Conservation (phyloP, 2,888 invertebrate genomes). For the Archips xylosteana region DNA sequence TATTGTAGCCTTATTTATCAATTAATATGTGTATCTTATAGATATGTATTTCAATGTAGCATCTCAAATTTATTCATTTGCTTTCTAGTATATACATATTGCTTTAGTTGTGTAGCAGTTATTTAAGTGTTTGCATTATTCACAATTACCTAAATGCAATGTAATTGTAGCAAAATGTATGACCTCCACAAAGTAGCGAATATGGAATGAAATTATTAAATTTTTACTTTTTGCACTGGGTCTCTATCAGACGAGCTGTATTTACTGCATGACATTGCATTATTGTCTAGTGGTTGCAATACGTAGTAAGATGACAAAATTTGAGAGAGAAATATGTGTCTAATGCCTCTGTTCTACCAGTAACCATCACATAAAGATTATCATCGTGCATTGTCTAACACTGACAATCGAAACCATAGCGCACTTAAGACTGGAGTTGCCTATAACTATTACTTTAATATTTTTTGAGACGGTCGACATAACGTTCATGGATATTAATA, state of each 20-base stretch:
- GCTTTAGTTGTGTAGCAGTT: background rate
- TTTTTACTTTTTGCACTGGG: conserved; percentile 60
- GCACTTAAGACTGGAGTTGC: too few species aligned
- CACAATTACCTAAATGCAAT: conserved; percentile 32
- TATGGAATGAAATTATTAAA: conserved; percentile 51
- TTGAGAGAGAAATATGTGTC: background rate
- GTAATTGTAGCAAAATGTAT: conserved; percentile 17
- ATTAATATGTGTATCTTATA: background rate
- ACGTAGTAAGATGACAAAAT: background rate
- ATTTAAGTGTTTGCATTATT: conserved; percentile 12
- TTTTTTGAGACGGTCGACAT: too few species aligned
- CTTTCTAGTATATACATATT: too few species aligned
- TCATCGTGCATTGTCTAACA: too few species aligned
- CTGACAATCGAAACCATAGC: too few species aligned
- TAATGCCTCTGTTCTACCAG: background rate
- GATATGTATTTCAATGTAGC: background rate
- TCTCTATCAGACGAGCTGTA: conserved; percentile 52
- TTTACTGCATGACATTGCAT: conserved; percentile 64
- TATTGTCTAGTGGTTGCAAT: background rate
- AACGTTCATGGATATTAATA: too few species aligned
- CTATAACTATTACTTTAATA: too few species aligned
- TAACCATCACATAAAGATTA: background rate
- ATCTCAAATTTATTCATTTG: background rate
- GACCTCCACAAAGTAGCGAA: conserved; percentile 67
- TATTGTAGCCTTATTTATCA: too few species aligned